These are phyloP conservation scores for Tachysurus vachellii DNA, from an alignment of 2,113 vertebrate genomes.

Conservation along the genomic window DNA sequence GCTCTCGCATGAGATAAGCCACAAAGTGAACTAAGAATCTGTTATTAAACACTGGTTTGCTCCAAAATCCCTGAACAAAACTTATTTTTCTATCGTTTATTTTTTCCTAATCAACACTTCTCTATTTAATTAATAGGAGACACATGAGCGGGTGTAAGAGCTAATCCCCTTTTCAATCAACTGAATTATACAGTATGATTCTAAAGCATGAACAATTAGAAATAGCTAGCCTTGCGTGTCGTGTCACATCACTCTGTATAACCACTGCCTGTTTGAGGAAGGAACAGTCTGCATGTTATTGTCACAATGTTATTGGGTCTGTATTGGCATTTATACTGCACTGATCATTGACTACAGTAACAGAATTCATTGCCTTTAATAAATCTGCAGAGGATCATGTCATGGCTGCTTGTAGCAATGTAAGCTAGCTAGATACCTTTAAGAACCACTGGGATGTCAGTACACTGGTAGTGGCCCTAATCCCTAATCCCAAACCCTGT, in stretches of 20 bases:
- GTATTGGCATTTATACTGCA: not conserved
- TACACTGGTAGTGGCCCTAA: no score
- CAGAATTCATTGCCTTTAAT: not conserved
- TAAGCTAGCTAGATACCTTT: not conserved
- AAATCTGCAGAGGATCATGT: not conserved
- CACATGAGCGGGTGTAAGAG: not conserved
- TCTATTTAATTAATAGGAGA: not conserved
- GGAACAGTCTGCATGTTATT: not conserved
- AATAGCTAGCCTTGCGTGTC: not conserved
- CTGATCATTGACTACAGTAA: not conserved
- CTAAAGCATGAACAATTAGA: not conserved
- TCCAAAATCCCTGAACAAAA: not conserved
- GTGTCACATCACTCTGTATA: not conserved
- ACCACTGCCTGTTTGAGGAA: not conserved
- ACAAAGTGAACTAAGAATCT: not conserved
- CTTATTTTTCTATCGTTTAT: not conserved
- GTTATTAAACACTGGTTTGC: constrained; percentile 17
- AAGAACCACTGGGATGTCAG: not conserved
- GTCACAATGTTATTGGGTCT: not conserved
- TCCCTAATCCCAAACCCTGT: not conserved
- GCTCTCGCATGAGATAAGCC: not conserved
- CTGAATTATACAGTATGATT: not conserved
- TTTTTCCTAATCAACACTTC: not conserved
- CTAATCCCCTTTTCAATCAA: not conserved
- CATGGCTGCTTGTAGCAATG: not conserved